Evolutionary conservation across 2,888 invertebrate genomes (phyloP), one percentile per base, ranked within the genome.

Genomic region (Thelaira solivaga): DNA sequence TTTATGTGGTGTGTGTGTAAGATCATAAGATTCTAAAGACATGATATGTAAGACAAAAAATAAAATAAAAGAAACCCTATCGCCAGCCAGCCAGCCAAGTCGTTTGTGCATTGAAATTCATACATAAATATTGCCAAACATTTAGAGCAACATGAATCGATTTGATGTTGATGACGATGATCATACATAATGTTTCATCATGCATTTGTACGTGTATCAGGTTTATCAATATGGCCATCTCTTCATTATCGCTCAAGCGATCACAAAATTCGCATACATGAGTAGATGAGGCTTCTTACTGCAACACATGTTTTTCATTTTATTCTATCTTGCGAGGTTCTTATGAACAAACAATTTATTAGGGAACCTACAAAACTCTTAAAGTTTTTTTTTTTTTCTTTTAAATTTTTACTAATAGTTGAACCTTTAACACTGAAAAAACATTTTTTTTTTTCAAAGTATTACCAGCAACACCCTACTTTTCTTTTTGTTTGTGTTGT

Each of bases 171-270:
- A n/a, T n/a, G n/a, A n/a, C n/a, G 72, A 73, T 49, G 68, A 77
- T 68, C 67, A 67, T 47, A 53, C 59, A 45, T 68, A 39, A 57
- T 64, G 31, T 76, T 76, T 76, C 76, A 76, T 71, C 71, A 71
- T 45, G 45, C 59, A 31, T 53, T 53, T 31, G 59, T 53, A 64
- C 67, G 31, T 55, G 55, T 41, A 72, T 53, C 57, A 2, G 24
- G 31, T 77, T 72, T 67, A 67, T 77, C 72, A 55, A 55, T 26
- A 13, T 61, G 65, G 29, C 41, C 39, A 77, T 77, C 72, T 41
- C 51, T 71, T 59, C 31, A 72, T 61, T 67, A 72, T 65, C 64
- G 65, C 39, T 16, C 2, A 39, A 34, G 51, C 49, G 41, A 68
- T 75, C 74, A 61, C 53, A 18, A 53, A 53, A 53, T 67, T 39